Base-by-base conservation (phyloP, 2,113 vertebrate genomes). In the Neolamprologus fasciatus region DNA sequence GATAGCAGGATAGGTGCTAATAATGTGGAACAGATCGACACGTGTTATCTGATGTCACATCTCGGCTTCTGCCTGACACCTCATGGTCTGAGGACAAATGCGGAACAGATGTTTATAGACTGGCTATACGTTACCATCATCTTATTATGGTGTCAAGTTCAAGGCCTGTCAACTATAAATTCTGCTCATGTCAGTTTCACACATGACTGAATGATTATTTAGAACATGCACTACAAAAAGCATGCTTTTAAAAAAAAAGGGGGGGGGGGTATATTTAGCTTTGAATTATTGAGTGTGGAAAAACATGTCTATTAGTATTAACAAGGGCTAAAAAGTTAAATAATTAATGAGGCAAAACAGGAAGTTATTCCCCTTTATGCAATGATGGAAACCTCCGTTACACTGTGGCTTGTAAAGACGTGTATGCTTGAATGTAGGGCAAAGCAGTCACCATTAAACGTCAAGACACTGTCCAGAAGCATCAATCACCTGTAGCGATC, bases 401-500 rank as follows among this genome's bases (percentile, higher is more conserved):
- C 7, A 31, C 17, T 78, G 45, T 78, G 73, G 26, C 73, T 78
- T 78, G 17, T 78, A 33, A 78, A n/a, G 45, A n/a, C 16, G 28
- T 50, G 23, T 12, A 78, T 51, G 17, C 17, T 45, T 78, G 17
- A 78, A 51, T 78, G 45, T n/a, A 51, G 26, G 3, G 4, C 73
- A 51, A n/a, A 78, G 26, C 26, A 78, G 26, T 47, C 14, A 3
- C 45, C 23, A 51, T 51, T 51, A 51, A 78, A 78, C 2, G 23
- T 21, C 76, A 82, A 68, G 7, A 61, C 28, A n/a, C n/a, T 13
- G 12, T 42, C 5, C 19, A 37, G 42, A 82, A 37, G 3, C 8
- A 58, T 45, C n/a, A 50, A 10, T 21, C 91, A 97, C 97, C 96
- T 97, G 93, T 99, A 98, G 17, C 98, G 98, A 17, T 99, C 98